A percentile compares a stretch with the other conserved stretches of the same genome.
Evolutionary conservation across 37 sponge, comb jelly and placozoan genomes (phyloP).

Genomic region (Hormiphora californensis): DNA sequence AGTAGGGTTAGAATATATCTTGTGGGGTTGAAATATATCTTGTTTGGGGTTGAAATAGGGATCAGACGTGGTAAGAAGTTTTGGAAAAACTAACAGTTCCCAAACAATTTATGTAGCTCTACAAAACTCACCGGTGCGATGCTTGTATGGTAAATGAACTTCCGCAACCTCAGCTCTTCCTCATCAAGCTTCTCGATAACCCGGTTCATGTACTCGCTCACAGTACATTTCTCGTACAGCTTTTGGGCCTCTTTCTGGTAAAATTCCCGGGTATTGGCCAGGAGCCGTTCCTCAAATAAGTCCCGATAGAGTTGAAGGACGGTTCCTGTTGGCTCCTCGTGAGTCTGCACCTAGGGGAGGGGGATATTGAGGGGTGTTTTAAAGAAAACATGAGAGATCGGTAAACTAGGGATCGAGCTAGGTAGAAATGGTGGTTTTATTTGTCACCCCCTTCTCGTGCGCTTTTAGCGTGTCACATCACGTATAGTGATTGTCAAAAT

Average conservation of each 20-base stretch:
- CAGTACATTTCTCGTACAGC: background rate
- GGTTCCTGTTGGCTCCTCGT: slow-evolving; percentile 27
- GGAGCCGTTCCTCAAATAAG: background rate
- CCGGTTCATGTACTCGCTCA: slow-evolving; percentile 46
- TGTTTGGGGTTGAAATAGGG: no score
- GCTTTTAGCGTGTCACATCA: no score
- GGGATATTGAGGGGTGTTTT: no score
- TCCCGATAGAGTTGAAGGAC: slow-evolving; percentile 16
- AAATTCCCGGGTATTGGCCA: background rate
- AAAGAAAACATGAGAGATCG: no score
- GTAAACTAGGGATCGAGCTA: no score
- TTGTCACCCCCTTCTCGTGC: no score
- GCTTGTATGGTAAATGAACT: slow-evolving; percentile 31
- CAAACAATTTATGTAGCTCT: background rate
- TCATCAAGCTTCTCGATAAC: slow-evolving; percentile 43
- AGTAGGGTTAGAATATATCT: no score
- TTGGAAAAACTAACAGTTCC: no score
- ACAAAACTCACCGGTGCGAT: slow-evolving; percentile 15
- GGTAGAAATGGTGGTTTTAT: no score
- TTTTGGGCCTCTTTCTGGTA: slow-evolving; percentile 47
- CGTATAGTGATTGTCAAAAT: no score
- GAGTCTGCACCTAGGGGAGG: slow-evolving; percentile 39
- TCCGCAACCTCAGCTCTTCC: slow-evolving; percentile 40
- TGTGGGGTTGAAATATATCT: no score
- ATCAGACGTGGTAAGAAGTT: no score